A percentile compares a stretch with the other conserved stretches of the same genome.
Evolutionary conservation across 92 coral and sea anemone genomes (phyloP).

Genomic region (Pocillopora grandis): DNA sequence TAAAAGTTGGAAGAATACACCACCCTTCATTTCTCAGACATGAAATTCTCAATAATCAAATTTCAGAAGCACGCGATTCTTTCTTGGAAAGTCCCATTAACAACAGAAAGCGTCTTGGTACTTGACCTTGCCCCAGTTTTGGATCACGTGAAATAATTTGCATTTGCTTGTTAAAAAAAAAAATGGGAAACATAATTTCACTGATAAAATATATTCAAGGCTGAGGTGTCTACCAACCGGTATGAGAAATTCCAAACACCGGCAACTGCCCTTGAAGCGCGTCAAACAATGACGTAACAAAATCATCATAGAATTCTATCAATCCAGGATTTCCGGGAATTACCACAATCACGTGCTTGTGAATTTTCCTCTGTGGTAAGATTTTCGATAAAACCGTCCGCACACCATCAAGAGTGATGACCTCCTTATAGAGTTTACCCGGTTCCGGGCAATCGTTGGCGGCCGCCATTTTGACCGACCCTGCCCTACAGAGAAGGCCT

Average conservation of each 20-base stretch:
- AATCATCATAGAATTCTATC: constrained; percentile 87
- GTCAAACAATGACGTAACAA: constrained; percentile 66
- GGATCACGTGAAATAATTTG: not conserved
- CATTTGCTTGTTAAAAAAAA: too few species aligned
- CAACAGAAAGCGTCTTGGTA: too few species aligned
- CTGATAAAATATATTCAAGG: not conserved
- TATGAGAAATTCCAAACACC: constrained; percentile 88
- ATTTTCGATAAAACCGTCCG: constrained; percentile 86
- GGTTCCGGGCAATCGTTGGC: too few species aligned
- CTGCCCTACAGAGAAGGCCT: not conserved
- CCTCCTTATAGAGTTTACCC: constrained; percentile 61
- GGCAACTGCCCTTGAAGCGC: constrained; percentile 60
- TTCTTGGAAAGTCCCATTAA: too few species aligned
- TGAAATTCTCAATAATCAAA: too few species aligned
- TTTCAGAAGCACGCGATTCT: too few species aligned
- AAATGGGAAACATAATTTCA: not conserved
- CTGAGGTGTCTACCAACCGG: constrained; percentile 56
- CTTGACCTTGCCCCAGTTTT: too few species aligned
- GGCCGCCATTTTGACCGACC: constrained; percentile 65
- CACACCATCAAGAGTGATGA: constrained; percentile 65
- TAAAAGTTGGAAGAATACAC: too few species aligned
- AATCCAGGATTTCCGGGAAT: constrained; percentile 99
- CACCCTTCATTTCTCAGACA: too few species aligned
- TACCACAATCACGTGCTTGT: constrained; percentile 61
- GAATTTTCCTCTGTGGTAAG: constrained; percentile 40